Conservation (phyloP, 2,888 invertebrate species). For the Acanthosepion pharaonis region DNA sequence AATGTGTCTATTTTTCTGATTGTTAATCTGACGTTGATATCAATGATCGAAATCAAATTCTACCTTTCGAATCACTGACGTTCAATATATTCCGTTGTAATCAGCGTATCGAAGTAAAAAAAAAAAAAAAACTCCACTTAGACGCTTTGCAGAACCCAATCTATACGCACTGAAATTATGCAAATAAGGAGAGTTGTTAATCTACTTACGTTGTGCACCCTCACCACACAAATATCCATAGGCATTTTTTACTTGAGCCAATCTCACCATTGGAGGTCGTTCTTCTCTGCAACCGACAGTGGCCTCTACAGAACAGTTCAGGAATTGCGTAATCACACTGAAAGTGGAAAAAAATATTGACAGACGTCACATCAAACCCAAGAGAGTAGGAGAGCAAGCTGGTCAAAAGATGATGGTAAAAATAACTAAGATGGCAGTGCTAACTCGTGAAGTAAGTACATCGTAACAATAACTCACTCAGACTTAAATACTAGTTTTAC, state of each 20-base stretch:
- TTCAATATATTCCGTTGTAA: too few species aligned
- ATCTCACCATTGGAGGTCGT: not conserved
- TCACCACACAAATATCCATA: not conserved
- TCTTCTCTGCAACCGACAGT: not conserved
- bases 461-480: too few species aligned
- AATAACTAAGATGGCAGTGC: too few species aligned
- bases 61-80: too few species aligned
- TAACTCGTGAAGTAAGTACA: too few species aligned
- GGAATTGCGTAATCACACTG: not conserved
- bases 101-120: too few species aligned
- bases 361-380: too few species aligned
- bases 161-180: not conserved
- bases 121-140: not conserved
- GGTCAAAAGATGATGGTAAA: too few species aligned
- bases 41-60: not conserved
- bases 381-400: too few species aligned
- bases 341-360: not conserved
- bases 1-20: too few species aligned
- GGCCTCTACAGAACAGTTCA: not conserved
- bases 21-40: not conserved
- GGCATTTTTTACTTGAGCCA: not conserved
- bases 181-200: not conserved
- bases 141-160: not conserved
- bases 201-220: not conserved
- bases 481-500: too few species aligned